Percentiles rank a stretch among this genome's conserved stretches.
Conservation (phyloP, 2,888 invertebrate species). For the Chorisops tibialis region DNA sequence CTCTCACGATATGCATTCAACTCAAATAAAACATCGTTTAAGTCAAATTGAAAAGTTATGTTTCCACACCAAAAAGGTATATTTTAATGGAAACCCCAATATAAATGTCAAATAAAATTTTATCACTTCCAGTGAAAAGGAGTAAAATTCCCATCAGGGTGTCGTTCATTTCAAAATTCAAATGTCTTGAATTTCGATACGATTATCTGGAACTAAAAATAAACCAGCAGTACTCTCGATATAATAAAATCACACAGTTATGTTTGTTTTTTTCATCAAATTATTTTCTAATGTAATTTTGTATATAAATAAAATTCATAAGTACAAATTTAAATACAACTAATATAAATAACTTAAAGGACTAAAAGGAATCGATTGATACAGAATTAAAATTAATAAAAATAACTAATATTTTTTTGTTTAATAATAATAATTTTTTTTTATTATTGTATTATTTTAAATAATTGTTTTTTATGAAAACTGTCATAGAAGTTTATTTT, state of each 20-base stretch:
- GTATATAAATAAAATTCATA: constrained; percentile 20
- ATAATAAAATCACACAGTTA: neutral
- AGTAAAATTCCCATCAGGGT: neutral
- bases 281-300: constrained; percentile 21
- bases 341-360: constrained; percentile 19
- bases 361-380: constrained; percentile 14
- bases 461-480: constrained; percentile 1
- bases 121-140: neutral
- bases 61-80: constrained; percentile 1
- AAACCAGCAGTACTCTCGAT: neutral
- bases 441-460: neutral
- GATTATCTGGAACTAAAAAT: too few relatives aligned
- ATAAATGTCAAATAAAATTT: constrained; percentile 15
- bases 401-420: neutral
- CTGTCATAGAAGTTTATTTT: constrained; percentile 16
- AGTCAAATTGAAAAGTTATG: neutral
- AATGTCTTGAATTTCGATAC: too few relatives aligned
- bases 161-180: too few relatives aligned
- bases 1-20: too few relatives aligned
- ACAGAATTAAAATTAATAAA: constrained; percentile 8
- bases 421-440: neutral
- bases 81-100: neutral
- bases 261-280: constrained; percentile 2
- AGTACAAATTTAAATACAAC: constrained; percentile 19
- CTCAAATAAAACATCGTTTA: too few relatives aligned